Evolutionary conservation across 2,113 vertebrate species (phyloP).

Genomic region (Pteruthius melanotis): DNA sequence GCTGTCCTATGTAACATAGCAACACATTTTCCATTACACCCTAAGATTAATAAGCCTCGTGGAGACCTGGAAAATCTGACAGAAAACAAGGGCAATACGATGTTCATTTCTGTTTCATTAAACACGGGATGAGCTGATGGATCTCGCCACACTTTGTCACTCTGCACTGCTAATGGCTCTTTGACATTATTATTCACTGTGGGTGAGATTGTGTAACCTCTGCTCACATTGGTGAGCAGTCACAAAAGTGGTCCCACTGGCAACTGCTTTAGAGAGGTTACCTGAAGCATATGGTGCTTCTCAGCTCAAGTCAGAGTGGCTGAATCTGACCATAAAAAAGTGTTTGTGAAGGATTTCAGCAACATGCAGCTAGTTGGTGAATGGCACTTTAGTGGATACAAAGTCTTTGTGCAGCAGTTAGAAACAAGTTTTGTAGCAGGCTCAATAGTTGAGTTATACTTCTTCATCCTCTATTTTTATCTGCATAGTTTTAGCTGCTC

Average conservation of each 20-base stretch:
- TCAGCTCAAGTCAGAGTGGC: neutral
- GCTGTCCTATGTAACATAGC: constrained; percentile 26
- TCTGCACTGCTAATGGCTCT: constrained; percentile 39
- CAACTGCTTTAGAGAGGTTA: constrained; percentile 9
- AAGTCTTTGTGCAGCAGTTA: neutral
- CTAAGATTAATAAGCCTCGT: constrained; percentile 61
- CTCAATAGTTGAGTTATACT: neutral
- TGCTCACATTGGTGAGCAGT: constrained; percentile 6
- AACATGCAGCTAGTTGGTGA: neutral
- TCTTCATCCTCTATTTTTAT: neutral
- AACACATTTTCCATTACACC: constrained; percentile 60
- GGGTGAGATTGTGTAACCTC: constrained; percentile 51
- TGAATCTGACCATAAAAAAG: neutral
- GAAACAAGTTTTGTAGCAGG: neutral
- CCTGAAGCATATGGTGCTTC: constrained; percentile 26
- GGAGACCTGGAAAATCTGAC: constrained; percentile 32
- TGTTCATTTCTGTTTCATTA: constrained; percentile 67
- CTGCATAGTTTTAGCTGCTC: neutral
- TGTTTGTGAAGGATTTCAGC: neutral
- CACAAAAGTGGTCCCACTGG: constrained; percentile 41
- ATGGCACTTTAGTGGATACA: neutral
- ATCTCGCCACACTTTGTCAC: constrained; percentile 54
- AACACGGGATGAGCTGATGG: constrained; percentile 51
- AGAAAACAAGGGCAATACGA: constrained; percentile 62
- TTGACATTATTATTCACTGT: constrained; percentile 24